Base-by-base conservation (phyloP, 2,797 vertebrate species). In the Chelon labrosus region DNA sequence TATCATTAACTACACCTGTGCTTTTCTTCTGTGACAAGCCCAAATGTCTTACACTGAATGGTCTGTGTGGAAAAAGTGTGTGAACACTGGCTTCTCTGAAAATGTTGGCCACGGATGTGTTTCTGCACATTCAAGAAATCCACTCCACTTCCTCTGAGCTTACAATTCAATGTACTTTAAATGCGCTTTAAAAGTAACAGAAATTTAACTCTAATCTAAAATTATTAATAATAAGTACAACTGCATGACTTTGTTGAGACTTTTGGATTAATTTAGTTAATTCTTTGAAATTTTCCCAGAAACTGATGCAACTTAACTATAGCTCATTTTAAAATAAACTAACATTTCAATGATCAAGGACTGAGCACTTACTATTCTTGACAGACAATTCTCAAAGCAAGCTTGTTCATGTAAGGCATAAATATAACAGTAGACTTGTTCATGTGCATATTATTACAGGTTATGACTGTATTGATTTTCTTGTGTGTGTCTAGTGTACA, bases 391-490 rank as follows among this genome's bases (percentile, higher is more conserved):
- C 25, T 27, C 13, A 16, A 54, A 14, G 46, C 10, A 31, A 19
- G 44, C 16, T 7, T 19, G 46, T 19, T 49, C 3, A 20, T 19
- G 17, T 17, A 16, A 3, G n/a, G 4, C 20, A 19, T 19, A 10
- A 19, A 19, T 19, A n/a, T 17, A 9, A 47, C 17, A 31, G 10
- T 74, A 10, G 52, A 19, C 22, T 59, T 37, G 0, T 46, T n/a
- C 5, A 52, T 31, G 9, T 54, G 54, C 10, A 19, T 65, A 25
- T 37, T 52, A 19, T 39, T 5, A 17, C 20, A 57, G 14, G 2
- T 25, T 35, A 39, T 19, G 17, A 63, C 19, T 52, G 11, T 39
- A 27, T 42, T 35, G 52, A 69, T 46, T 58, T n/a, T n/a, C n/a
- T n/a, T n/a, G n/a, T n/a, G n/a, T n/a, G n/a, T n/a, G n/a, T n/a